Evolutionary conservation across 2,113 vertebrate genomes (phyloP), one percentile per base, ranked within the genome.

Genomic region (Aspidoscelis tigris): DNA sequence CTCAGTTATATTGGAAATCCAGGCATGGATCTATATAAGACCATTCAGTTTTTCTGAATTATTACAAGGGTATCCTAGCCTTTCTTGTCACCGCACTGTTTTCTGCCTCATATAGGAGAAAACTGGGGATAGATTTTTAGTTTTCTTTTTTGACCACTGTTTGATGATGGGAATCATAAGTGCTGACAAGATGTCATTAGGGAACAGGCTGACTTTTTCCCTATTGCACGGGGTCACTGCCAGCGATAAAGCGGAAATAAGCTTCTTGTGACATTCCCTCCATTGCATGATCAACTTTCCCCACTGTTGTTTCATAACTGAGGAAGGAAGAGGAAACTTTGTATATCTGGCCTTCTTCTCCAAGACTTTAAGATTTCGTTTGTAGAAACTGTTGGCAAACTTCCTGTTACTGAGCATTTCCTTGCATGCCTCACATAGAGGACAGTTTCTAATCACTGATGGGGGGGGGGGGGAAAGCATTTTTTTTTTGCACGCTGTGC

Each of bases 241-340:
- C 41, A 75, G 81, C 76, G 41, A 80, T 26, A 81, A 73, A 85
- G 75, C 72, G 1, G 0, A 78, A 89, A 93, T 39, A 39, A 66
- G 24, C 26, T 14, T 65, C 75, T 22, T 88, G 65, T 4, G 81
- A 85, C 69, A 78, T 79, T 77, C 44, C 24, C 39, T 55, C 73
- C 2, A 50, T 78, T 0, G 64, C n/a, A 20, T 39, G 61, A 70
- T 43, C 41, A 26, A 53, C 1, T 20, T 89, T 91, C 86, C 20
- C 33, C 84, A 83, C 73, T 70, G 41, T 24, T 11, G 26, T 88
- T 53, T 68, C 68, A n/a, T 3, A 80, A 65, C n/a, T 74, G 22
- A 65, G 58, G 83, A 78, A 90, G 75, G 47, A 87, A 3, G 20
- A 39, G 10, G 7, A 22, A 65, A 41, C n/a, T 64, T 26, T 1